Evolutionary conservation across 2,888 invertebrate genomes (phyloP), one percentile per base, ranked within the genome.

Genomic region (Tinea semifulvella): DNA sequence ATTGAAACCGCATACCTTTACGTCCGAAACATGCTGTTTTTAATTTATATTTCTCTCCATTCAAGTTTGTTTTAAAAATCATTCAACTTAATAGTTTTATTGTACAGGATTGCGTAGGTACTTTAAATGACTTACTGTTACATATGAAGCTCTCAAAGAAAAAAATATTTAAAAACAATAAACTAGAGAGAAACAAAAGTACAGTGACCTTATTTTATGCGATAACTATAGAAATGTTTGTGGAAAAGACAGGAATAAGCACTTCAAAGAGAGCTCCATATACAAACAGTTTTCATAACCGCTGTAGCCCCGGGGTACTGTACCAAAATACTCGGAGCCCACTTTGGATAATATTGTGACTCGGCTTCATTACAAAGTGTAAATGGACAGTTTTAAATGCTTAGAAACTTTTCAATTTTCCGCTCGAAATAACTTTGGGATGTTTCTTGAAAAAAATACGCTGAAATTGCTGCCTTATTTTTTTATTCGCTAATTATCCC

Each of bases 221-320:
- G 13, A 31, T 31, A 31, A 31, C 31, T 31, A 13, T 11, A 31
- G 11, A 14, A 31, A 31, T 14, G 5, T 11, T 13, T 31, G 31
- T 31, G 31, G 31, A 14, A 14, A 31, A 31, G 31, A 31, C 31
- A 13, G 14, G 31, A 31, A 31, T 31, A 31, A 14, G 13, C 7
- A 31, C 31, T 14, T 31, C 31, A 31, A 31, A 31, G 31, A 14
- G 31, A 14, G 31, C n/a, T 11, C 14, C 31, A 14, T 31, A 31
- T 31, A 31, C 31, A 31, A 31, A 31, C 13, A 14, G 13, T 31
- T 31, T 31, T 31, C 31, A 31, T 31, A 31, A 31, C 31, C 31
- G 14, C 31, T 31, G 2, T 2, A 31, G 31, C 31, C 31, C 31
- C 14, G 11, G 14, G 31, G 31, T 14, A 13, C 13, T 31, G n/a